Conservation (phyloP, 2,113 vertebrate species). For the Gnathonemus echidnorhynchus region DNA sequence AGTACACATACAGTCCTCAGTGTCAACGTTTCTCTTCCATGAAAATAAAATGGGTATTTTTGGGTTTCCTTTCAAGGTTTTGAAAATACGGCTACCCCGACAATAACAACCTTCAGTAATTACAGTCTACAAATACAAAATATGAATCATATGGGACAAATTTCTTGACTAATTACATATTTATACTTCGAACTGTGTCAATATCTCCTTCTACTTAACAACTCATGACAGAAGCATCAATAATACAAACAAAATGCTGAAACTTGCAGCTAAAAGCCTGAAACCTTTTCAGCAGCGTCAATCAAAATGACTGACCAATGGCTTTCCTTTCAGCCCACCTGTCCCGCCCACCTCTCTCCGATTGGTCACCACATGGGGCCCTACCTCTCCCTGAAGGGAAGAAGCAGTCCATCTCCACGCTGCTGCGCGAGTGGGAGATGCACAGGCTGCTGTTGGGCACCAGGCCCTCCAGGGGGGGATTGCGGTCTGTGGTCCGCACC, state of each 20-base stretch:
- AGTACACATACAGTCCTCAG: background rate
- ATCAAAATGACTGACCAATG: background rate
- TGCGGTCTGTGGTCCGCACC: conserved; percentile 84
- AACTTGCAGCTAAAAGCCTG: background rate
- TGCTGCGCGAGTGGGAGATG: conserved; percentile 90
- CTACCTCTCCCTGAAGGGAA: conserved; percentile 82
- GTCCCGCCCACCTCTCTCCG: background rate
- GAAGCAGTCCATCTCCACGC: conserved; percentile 96
- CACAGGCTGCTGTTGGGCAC: conserved; percentile 87
- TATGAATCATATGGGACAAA: background rate
- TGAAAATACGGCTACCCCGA: background rate
- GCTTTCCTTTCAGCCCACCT: conserved; percentile 18
- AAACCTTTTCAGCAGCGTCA: background rate
- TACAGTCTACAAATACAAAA: background rate
- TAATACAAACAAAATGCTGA: background rate
- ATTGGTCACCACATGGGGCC: background rate
- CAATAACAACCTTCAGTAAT: background rate
- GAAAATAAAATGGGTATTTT: background rate
- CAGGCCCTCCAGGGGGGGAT: conserved; percentile 82
- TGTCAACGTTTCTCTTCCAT: background rate
- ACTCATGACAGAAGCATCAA: background rate
- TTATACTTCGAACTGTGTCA: background rate
- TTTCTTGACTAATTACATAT: background rate
- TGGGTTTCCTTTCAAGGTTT: background rate
- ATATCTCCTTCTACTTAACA: background rate